Conservation (phyloP, 64 coral and sea anemone genomes). For the Pocillopora verrucosa region DNA sequence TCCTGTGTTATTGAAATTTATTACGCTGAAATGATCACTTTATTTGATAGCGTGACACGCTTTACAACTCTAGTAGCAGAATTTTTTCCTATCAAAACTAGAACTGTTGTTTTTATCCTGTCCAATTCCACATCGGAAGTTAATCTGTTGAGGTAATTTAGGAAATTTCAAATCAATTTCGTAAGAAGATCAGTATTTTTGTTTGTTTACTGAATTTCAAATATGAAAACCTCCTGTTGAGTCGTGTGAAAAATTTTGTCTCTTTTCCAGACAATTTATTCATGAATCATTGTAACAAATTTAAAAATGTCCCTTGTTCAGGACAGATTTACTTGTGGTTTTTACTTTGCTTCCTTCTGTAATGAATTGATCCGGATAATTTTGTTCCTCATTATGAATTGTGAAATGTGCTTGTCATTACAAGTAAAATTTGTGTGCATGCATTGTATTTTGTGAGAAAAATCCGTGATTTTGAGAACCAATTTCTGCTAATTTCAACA, state of each 20-base stretch:
- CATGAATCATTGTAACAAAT: neutral
- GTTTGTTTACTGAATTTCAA: constrained; percentile 41
- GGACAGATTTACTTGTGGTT: neutral
- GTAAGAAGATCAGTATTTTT: constrained; percentile 18
- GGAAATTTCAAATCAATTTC: neutral
- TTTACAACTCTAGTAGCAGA: neutral
- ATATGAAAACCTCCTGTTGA: neutral
- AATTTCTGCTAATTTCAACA: neutral
- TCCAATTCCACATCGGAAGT: neutral
- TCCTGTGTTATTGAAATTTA: constrained; percentile 23
- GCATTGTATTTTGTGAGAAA: neutral
- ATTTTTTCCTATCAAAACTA: neutral
- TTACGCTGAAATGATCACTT: constrained; percentile 43
- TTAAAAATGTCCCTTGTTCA: neutral
- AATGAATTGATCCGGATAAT: neutral
- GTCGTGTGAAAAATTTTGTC: neutral
- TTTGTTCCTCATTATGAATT: neutral
- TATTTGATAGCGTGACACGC: constrained; percentile 26
- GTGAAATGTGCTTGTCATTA: neutral
- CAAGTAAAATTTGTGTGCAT: neutral
- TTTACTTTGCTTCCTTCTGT: neutral
- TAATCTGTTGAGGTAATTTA: neutral
- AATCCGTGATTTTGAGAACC: neutral
- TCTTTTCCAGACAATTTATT: neutral
- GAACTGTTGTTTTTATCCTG: neutral